Evolutionary conservation across 2,113 vertebrate species (phyloP).

Genomic region (Myotis brandtii): DNA sequence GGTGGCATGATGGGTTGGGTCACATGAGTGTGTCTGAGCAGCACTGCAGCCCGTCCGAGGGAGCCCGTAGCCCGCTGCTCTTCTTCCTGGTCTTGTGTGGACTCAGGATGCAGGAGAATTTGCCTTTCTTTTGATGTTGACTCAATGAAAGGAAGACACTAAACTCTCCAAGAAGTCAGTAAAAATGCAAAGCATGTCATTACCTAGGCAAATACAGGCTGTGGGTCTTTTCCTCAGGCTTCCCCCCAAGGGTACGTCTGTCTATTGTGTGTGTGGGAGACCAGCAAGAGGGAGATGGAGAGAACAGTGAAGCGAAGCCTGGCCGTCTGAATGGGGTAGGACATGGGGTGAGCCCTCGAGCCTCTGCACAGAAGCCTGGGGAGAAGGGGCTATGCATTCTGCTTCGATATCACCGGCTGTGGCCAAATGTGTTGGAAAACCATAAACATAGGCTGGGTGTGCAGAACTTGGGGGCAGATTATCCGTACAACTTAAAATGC

Average conservation of each 20-base stretch:
- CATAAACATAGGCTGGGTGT: neutral
- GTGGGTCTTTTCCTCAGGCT: neutral
- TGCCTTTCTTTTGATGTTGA: neutral
- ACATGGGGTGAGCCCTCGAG: neutral
- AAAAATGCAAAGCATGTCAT: neutral
- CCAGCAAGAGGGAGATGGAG: neutral
- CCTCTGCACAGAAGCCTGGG: neutral
- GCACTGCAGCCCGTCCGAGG: neutral
- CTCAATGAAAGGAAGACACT: neutral
- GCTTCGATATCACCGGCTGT: fast-evolving
- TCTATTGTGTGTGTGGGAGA: fast-evolving
- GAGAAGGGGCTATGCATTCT: neutral
- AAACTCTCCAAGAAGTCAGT: neutral
- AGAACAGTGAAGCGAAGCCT: neutral
- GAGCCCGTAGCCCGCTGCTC: neutral
- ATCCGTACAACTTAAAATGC: neutral
- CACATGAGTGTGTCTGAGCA: fast-evolving
- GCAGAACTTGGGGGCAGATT: neutral
- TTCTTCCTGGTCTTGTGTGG: neutral
- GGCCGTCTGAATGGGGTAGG: neutral
- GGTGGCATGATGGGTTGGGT: neutral
- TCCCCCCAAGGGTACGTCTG: fast-evolving
- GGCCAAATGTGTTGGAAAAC: neutral
- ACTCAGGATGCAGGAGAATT: neutral
- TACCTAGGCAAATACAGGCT: neutral